These are phyloP conservation scores for Sander lucioperca DNA, from an alignment of 2,113 vertebrate genomes.

Conservation along the genomic window DNA sequence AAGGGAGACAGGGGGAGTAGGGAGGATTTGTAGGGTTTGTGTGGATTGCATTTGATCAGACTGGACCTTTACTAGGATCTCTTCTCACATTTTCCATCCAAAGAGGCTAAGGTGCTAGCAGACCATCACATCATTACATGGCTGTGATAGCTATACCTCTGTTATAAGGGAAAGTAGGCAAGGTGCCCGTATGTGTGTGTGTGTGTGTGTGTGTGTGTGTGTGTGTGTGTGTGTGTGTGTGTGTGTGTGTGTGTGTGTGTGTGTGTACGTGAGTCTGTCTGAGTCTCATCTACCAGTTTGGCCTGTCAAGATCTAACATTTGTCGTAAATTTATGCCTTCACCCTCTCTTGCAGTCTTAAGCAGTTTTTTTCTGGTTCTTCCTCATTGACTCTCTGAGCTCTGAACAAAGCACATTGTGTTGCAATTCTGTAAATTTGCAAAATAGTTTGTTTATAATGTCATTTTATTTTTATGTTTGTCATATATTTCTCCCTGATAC, in stretches of 20 bases:
- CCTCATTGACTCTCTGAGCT: neutral
- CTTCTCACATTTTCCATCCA: constrained; percentile 77
- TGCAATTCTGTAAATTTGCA: neutral
- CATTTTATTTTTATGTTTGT: neutral
- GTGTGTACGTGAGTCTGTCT: neutral
- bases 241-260: neutral
- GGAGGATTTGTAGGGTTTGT: constrained; percentile 48
- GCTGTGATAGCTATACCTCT: constrained; percentile 72
- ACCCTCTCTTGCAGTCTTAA: neutral
- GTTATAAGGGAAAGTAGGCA: constrained; percentile 74
- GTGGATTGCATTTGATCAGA: constrained; percentile 70
- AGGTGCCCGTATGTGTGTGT: constrained; percentile 49
- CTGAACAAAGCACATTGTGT: neutral
- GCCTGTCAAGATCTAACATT: constrained; percentile 26
- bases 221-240: neutral
- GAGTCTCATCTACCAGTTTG: constrained; percentile 40
- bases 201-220: constrained; percentile 16
- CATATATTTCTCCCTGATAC: neutral
- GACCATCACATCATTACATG: constrained; percentile 84
- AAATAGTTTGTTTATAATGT: neutral
- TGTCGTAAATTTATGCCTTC: constrained; percentile 12
- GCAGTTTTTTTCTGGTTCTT: neutral
- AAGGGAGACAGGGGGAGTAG: constrained; percentile 1
- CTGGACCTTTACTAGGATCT: constrained; percentile 65
- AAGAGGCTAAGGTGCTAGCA: constrained; percentile 72